Base-by-base conservation (phyloP, 2,113 vertebrate species). In the Antechinus stuartii region DNA sequence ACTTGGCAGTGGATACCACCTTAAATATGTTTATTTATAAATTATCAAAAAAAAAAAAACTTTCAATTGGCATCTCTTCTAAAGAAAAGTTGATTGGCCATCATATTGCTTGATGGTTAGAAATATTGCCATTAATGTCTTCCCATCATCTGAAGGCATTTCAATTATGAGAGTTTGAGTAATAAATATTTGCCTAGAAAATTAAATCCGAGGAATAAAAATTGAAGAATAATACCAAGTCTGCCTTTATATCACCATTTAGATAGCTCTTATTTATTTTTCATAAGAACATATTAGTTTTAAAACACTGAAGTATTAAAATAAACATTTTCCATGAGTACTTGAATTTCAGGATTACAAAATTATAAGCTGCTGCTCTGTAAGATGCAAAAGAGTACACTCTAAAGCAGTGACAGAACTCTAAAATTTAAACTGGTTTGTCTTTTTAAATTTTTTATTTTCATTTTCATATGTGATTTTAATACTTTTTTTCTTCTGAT, bases 121-220 rank as follows among this genome's bases (percentile, higher is more conserved):
- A 90, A 95, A 93, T 89, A 54, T 25, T 91, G 54, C 52, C 92
- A n/a, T 30, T 92, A 35, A 2, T 92, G 1, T 92, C 42, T 93
- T 50, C 46, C 46, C 10, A 8, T 54, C 10, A 94, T 89, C 54
- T 91, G 52, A 92, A 93, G 14, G 7, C 50, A 90, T 92, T 95
- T 3, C 53, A 92, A 68, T 94, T 93, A 92, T 89, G 9, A 56
- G 61, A 19, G 16, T 24, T 2, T 95, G 16, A 49, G 35, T 94
- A 12, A 54, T 91, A 94, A 94, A 11, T 23, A 93, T 90, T 96
- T 95, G 50, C 7, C 46, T 53, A 93, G 27, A 95, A 93, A 46
- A 50, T 0, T 91, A 96, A 91, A 53, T 92, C 8, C 91, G n/a
- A 55, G 25, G 2, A n/a, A 0, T 56, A 68, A 68, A 11, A 68